phyloP scores from a whole-genome alignment of 2,888 invertebrate species.

The Tenthredo scrophulariae region DNA sequence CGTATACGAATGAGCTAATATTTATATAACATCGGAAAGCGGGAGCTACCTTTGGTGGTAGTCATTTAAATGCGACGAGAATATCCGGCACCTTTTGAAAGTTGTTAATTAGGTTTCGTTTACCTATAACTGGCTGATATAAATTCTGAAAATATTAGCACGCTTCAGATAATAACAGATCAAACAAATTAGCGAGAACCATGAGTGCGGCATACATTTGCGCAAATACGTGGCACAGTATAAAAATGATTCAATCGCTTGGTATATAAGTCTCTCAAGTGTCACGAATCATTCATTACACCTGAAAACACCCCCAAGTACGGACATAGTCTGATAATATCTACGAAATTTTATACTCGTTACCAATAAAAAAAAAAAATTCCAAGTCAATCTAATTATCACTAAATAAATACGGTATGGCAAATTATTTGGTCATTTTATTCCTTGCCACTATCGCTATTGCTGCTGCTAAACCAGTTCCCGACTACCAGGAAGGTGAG shows the following conservation, averaged over 20 bases:
- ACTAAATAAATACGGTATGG: not conserved
- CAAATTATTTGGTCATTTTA: conserved; percentile 13
- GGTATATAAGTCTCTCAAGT: conserved; percentile 19
- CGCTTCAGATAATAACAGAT: not conserved
- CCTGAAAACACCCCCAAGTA: not conserved
- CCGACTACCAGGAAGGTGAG: conserved; percentile 26
- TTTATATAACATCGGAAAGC: not conserved
- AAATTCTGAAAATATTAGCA: conserved; percentile 20
- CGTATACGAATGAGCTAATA: not conserved
- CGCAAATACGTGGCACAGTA: not conserved
- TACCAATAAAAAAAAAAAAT: not conserved
- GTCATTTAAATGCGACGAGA: not conserved
- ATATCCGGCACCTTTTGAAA: conserved; percentile 8
- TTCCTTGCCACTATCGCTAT: not conserved
- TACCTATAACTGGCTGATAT: not conserved
- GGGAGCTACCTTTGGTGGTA: not conserved
- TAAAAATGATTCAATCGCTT: not conserved
- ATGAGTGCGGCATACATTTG: conserved; percentile 1
- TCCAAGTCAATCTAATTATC: not conserved
- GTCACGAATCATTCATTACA: conserved; percentile 7
- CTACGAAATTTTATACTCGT: not conserved
- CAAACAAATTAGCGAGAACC: conserved; percentile 35
- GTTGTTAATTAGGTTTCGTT: conserved; percentile 3
- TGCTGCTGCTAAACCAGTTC: not conserved
- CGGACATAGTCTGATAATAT: not conserved